A percentile compares a stretch with the other conserved stretches of the same genome.
These are phyloP conservation scores for Notoglanidium macrostoma DNA, from an alignment of 2,797 vertebrate species.

Conservation along the genomic window DNA sequence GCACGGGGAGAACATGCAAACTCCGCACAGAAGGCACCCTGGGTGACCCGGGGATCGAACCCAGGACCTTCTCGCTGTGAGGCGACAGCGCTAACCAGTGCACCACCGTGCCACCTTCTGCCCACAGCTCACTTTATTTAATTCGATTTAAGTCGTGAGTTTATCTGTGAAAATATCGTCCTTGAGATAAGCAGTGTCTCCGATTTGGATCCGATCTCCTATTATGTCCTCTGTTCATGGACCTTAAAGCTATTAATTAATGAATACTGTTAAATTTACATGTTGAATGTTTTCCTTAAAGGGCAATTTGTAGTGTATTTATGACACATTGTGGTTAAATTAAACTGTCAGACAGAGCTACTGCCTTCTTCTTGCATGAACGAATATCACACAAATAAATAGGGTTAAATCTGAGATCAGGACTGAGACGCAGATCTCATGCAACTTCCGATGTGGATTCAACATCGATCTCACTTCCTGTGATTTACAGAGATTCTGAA, in stretches of 20 bases:
- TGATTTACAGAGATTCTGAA: background rate
- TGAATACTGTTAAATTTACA: background rate
- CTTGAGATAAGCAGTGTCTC: background rate
- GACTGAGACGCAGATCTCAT: background rate
- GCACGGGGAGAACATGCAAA: too few relatives aligned
- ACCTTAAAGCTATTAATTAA: background rate
- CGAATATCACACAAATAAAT: background rate
- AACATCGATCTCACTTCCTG: background rate
- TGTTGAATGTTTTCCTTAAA: background rate
- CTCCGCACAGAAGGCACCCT: too few relatives aligned
- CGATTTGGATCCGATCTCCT: background rate
- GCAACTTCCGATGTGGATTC: background rate
- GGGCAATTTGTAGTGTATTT: background rate
- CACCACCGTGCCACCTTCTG: background rate
- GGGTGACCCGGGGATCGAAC: too few relatives aligned
- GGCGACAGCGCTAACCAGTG: too few relatives aligned
- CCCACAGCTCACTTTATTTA: background rate
- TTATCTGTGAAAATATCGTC: background rate
- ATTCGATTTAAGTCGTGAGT: background rate
- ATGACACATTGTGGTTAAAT: background rate
- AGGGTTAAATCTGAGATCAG: background rate
- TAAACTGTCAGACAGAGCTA: background rate
- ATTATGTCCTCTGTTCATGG: background rate
- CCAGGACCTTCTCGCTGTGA: too few relatives aligned
- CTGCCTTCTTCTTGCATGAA: background rate